Evolutionary conservation across 2,113 vertebrate species (phyloP).

Genomic region (Vimba vimba): DNA sequence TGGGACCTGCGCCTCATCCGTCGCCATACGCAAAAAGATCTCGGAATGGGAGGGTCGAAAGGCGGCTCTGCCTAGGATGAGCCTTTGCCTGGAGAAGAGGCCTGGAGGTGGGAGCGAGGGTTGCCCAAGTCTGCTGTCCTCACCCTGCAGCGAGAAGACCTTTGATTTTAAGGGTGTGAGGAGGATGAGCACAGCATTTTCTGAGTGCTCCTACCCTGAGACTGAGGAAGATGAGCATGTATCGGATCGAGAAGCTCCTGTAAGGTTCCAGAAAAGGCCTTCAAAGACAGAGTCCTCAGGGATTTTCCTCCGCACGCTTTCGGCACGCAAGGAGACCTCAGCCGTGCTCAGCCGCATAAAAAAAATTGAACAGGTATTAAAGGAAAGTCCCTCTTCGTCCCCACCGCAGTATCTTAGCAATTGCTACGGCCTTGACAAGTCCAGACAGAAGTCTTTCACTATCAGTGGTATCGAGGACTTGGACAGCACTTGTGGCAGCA

Average conservation of each 20-base stretch:
- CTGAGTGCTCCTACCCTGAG: conserved; percentile 93
- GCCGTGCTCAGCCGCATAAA: conserved; percentile 96
- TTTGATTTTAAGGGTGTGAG: conserved; percentile 93
- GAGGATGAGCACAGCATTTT: conserved; percentile 96
- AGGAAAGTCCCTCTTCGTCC: conserved; percentile 87
- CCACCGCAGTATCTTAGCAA: conserved; percentile 93
- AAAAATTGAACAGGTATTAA: conserved; percentile 94
- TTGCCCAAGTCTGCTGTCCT: conserved; percentile 88
- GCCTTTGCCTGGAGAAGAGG: conserved; percentile 86
- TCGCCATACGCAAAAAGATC: conserved; percentile 92
- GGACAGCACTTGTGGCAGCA: conserved; percentile 77
- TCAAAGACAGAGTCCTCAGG: conserved; percentile 79
- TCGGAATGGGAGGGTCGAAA: conserved; percentile 95
- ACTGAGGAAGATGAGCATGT: conserved; percentile 89
- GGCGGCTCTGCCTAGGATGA: conserved; percentile 84
- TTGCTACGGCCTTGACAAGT: conserved; percentile 90
- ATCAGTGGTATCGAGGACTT: conserved; percentile 77
- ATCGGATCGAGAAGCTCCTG: conserved; percentile 82
- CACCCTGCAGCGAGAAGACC: conserved; percentile 91
- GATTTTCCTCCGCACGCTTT: conserved; percentile 80
- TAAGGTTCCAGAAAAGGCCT: conserved; percentile 84
- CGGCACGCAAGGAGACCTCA: conserved; percentile 87
- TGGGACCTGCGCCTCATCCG: conserved; percentile 75
- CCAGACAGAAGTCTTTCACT: conserved; percentile 81
- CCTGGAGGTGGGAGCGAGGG: conserved; percentile 83